Evolutionary conservation across 2,888 invertebrate species (phyloP), one percentile per base, ranked within the genome.

Genomic region (Caenorhabditis sp.): DNA sequence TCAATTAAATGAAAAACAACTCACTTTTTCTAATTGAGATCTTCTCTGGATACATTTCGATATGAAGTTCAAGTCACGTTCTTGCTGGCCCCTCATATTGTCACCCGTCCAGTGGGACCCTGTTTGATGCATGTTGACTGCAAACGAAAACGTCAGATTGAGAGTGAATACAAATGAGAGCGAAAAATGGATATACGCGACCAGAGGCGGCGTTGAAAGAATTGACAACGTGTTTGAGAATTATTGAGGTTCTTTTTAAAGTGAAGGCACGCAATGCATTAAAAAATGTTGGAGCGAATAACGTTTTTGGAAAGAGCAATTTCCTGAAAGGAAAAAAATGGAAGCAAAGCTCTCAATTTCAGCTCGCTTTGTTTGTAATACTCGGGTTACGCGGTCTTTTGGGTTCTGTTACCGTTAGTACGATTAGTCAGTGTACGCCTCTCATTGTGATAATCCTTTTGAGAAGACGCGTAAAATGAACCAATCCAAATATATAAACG

Each of bases 401-500:
- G 40, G 15, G 6, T 40, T 5, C 40, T 9, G 40, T 13, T 47
- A 18, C 5, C 18, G 1, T 3, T 18, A n/a, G 47, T 18, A 18
- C n/a, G 20, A 47, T 20, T 18, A 47, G 3, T 5, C 18, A 18
- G 18, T 18, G n/a, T 47, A 4, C 2, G 18, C 2, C 18, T 6
- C 47, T 40, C 40, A 15, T 9, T 15, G 5, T 47, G 47, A 18
- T 47, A 47, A 47, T 47, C 47, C 18, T 2, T 9, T 13, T 2
- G 11, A 20, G 18, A 47, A 18, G 47, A 47, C 18, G 3, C 18
- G 47, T 47, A 18, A 47, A 47, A 18, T 47, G 11, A 47, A n/a
- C 47, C 47, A 47, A 47, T 47, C 47, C 47, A 47, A 47, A 47
- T 47, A 18, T 6, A 47, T 47, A 47, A 47, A n/a, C 18, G 2